Conservation (phyloP, 2,113 vertebrate species). For the Dolichotis patagonum region DNA sequence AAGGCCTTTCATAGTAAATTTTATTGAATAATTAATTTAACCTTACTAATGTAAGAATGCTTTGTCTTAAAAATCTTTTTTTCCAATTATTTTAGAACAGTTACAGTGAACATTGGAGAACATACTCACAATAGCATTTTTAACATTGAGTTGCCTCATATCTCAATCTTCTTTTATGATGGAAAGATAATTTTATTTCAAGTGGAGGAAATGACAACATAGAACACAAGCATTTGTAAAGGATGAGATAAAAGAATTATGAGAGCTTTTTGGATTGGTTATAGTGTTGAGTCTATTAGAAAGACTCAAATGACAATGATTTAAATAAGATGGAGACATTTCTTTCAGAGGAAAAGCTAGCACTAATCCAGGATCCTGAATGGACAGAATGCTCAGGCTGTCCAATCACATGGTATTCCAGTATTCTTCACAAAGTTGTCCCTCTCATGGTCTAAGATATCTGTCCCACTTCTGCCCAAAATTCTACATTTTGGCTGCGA, state of each 20-base stretch:
- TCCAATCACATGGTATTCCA: background rate
- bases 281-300: background rate
- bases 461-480: background rate
- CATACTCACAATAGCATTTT: background rate
- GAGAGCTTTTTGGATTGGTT: background rate
- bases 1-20: constrained; percentile 19
- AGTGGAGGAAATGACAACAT: background rate
- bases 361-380: background rate
- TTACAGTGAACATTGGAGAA: background rate
- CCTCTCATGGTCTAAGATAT: background rate
- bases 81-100: constrained; percentile 21
- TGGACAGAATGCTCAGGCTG: background rate
- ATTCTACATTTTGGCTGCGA: background rate
- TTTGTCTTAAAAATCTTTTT: constrained; percentile 25
- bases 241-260: background rate
- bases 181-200: constrained; percentile 17
- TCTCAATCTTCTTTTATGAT: background rate
- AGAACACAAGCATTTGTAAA: background rate
- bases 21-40: constrained; percentile 31
- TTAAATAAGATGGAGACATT: background rate
- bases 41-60: background rate
- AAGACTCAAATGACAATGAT: background rate
- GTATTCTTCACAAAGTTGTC: background rate
- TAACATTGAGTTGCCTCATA: background rate
- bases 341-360: background rate